Conservation (phyloP, 2,888 invertebrate species). For the Lithosia quadra region DNA sequence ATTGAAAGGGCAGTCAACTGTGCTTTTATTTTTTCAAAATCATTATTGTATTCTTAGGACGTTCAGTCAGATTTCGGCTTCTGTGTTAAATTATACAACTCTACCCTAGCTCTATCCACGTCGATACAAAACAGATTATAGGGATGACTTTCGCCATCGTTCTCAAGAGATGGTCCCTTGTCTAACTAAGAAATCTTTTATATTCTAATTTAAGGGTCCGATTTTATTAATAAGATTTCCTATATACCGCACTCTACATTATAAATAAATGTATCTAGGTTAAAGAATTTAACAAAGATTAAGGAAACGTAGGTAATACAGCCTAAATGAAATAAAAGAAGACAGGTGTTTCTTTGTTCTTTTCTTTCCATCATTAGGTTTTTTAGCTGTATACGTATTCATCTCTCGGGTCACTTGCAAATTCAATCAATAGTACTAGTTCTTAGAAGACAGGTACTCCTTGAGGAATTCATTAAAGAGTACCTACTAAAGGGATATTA, state of each 20-base stretch:
- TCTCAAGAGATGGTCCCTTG: slow-evolving; percentile 3
- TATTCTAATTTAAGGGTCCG: neutral
- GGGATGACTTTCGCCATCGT: slow-evolving; percentile 15
- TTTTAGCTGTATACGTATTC: neutral
- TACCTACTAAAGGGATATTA: neutral
- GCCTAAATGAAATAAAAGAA: neutral
- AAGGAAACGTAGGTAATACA: too few species aligned
- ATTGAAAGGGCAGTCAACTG: too few species aligned
- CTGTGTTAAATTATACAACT: slow-evolving; percentile 36
- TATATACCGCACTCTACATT: neutral
- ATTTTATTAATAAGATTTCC: neutral
- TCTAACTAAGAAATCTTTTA: neutral
- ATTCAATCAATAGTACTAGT: neutral
- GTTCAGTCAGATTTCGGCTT: slow-evolving; percentile 16
- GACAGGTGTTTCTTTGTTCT: neutral
- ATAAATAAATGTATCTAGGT: neutral
- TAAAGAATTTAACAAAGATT: too few species aligned
- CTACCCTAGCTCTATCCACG: neutral
- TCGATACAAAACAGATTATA: slow-evolving; percentile 5
- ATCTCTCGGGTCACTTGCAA: neutral
- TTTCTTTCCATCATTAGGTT: neutral
- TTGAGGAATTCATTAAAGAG: neutral
- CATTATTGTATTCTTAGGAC: neutral
- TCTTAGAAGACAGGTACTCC: neutral
- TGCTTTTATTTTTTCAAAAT: neutral